Base-by-base conservation (phyloP, 2,888 invertebrate species). In the Agriopis leucophaearia region DNA sequence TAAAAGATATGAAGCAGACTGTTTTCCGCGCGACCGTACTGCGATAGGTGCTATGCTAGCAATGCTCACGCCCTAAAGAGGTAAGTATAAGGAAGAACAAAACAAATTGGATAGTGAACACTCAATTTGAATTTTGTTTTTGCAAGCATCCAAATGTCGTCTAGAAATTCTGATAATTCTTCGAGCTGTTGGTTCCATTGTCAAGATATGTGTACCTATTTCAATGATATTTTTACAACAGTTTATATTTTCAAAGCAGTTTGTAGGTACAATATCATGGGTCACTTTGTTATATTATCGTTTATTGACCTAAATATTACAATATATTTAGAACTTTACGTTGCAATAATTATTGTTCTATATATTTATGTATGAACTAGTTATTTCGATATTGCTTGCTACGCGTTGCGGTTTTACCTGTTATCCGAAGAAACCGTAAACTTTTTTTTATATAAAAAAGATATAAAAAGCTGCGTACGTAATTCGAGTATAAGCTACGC, bases 1-100 rank as follows among this genome's bases (percentile, higher is more conserved):
- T 93, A 90, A 86, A 86, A 86, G 87, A 87, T 88, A 89, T 87
- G 91, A 88, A 85, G 90, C 86, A 79, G 84, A 85, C 83, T 82
- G 84, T 83, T 88, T 87, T 81, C 80, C 79, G 80, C 83, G 78
- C 80, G 81, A 60, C 68, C 48, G 80, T 86, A 84, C 83, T 76
- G 74, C 85, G 84, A 81, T 89, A 88, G 85, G 86, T 83, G 89
- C 86, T 81, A 81, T 76, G 81, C 81, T 82, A 79, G 78, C 78
- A 73, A 78, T 67, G 54, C 84, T 80, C 84, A 77, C 78, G 75
- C 67, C 73, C 73, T 74, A 57, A 55, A 69, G 83, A 90, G 92
- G 93, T 93, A 92, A 92, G 92, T 89, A 88, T 88, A 57, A 69
- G 47, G 67, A 73, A 70, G 73, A 71, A 73, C 69, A 57, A 72